Conservation (phyloP, 1,140 invertebrate genomes). For the Alviniconcha marisindica region DNA sequence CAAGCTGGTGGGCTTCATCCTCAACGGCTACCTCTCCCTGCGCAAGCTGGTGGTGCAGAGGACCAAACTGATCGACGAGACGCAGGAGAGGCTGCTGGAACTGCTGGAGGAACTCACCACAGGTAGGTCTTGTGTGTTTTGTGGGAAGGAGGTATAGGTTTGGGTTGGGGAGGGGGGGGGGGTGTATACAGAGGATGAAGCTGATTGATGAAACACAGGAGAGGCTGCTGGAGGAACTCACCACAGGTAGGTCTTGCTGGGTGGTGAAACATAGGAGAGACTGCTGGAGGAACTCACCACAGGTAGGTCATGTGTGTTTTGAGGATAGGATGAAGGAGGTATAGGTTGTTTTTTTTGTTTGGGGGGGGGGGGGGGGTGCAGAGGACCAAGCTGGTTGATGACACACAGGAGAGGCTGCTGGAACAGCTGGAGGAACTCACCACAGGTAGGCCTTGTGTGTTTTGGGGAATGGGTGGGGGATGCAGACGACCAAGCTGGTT, state of each 20-base stretch:
- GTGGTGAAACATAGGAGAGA: background rate
- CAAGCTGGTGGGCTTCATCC: slow-evolving; percentile 89
- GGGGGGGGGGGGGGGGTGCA: slow-evolving; percentile 87
- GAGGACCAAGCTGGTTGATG: slow-evolving; percentile 95
- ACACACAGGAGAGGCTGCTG: slow-evolving; percentile 96
- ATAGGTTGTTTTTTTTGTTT: background rate
- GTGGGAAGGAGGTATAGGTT: slow-evolving; percentile 76
- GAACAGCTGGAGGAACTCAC: slow-evolving; percentile 98
- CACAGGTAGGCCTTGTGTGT: slow-evolving; percentile 83
- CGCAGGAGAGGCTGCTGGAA: slow-evolving; percentile 96
- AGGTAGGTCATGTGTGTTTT: too few species aligned
- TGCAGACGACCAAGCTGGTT: too few species aligned
- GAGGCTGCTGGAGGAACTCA: background rate
- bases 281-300: too few species aligned
- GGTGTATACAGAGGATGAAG: too few species aligned
- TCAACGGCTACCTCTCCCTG: slow-evolving; percentile 95
- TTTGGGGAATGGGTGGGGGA: too few species aligned
- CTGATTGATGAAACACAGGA: too few species aligned
- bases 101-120: slow-evolving; percentile 97
- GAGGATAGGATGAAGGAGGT: too few species aligned
- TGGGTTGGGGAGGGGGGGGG: background rate
- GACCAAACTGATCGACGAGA: slow-evolving; percentile 96
- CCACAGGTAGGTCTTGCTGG: background rate
- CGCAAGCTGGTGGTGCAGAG: slow-evolving; percentile 94
- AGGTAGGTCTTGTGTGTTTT: slow-evolving; percentile 79